Evolutionary conservation across 1,140 invertebrate species (phyloP), one percentile per base, ranked within the genome.

Genomic region (Drosophila triauraria): DNA sequence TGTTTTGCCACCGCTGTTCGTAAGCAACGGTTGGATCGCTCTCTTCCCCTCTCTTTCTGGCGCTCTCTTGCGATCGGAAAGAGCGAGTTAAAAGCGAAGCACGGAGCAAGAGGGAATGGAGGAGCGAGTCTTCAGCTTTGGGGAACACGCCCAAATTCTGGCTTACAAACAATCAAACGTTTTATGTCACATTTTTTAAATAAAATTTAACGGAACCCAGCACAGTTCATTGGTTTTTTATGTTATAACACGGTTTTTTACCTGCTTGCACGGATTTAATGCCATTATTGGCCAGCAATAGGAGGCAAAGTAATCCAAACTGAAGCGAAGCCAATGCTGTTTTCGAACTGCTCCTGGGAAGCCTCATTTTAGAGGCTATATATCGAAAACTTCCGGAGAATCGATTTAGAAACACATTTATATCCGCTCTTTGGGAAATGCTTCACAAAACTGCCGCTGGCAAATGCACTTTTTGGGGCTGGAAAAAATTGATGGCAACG

Each of bases 81-180:
- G 85, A 88, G 78, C 65, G 82, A 86, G 78, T 86, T 87, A 23
- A 59, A 75, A 83, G 65, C 68, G 75, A 86, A 78, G 53, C 64
- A 80, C 61, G 62, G 74, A 53, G 43, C 59, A 83, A 90, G 77
- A 71, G 50, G 78, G 76, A 88, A 84, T 75, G 85, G 46, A 74
- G 30, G 70, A 74, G 87, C 80, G 78, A 88, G 84, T 88, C 69
- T 75, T 58, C 85, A 85, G 50, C 85, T 78, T 80, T 84, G 85
- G 75, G 86, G 85, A 81, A 90, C 85, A 88, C 85, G 85, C 85
- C 85, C 85, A 75, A 88, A 88, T 59, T 82, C 69, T 85, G 85
- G 85, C 81, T 90, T 81, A 81, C 48, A 72, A 68, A 54, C 77
- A 85, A 79, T 75, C 53, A 23, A 23, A 10, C 23, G 70, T 82